These are phyloP conservation scores for Nibea coibor DNA, from an alignment of 2,113 vertebrate genomes.

Conservation along the genomic window DNA sequence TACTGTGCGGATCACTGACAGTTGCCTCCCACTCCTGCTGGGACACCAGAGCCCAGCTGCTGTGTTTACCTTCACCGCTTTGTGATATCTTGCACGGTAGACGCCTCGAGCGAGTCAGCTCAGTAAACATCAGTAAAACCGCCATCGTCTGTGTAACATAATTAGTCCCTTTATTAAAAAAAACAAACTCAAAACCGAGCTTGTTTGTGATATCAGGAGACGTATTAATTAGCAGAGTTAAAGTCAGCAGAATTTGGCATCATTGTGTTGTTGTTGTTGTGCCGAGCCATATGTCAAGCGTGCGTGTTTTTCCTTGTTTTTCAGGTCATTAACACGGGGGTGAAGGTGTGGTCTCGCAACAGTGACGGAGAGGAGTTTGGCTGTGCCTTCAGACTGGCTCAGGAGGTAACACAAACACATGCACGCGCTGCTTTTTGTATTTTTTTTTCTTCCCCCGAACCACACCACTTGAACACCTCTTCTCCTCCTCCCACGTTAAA, in stretches of 20 bases:
- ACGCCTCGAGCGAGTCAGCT: slow-evolving; percentile 18
- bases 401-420: slow-evolving; percentile 88
- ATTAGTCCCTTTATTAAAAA: slow-evolving; percentile 1
- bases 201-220: neutral
- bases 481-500: neutral
- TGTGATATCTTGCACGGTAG: neutral
- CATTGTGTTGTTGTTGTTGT: slow-evolving; percentile 1
- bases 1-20: slow-evolving; percentile 8
- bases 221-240: neutral
- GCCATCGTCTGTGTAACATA: neutral
- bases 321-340: slow-evolving; percentile 97
- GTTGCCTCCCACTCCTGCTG: slow-evolving; percentile 39
- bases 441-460: neutral
- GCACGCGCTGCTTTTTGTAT: neutral
- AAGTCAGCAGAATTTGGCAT: slow-evolving; percentile 1
- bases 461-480: neutral
- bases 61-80: slow-evolving; percentile 26
- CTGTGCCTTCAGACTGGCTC: slow-evolving; percentile 95
- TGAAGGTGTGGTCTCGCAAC: slow-evolving; percentile 97
- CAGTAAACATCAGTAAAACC: neutral
- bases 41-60: slow-evolving; percentile 29
- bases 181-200: neutral
- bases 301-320: neutral
- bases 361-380: slow-evolving; percentile 95
- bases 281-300: neutral